These are phyloP conservation scores for Echinometra lucunter DNA, from an alignment of 53 echinoderm and acorn worm species.

Conservation along the genomic window DNA sequence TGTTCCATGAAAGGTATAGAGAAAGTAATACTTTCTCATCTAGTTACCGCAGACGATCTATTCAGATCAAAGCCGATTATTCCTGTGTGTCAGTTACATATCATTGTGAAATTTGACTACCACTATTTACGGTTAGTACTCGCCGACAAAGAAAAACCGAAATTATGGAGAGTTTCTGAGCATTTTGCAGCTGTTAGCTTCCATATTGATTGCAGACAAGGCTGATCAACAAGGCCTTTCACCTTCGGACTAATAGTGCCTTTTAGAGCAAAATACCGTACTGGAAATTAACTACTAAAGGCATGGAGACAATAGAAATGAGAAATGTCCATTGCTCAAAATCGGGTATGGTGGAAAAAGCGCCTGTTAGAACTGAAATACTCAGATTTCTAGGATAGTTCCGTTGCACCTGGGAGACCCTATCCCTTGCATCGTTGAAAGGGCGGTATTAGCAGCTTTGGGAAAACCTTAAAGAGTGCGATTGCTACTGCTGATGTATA, in stretches of 20 bases:
- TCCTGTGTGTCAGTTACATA: constrained; percentile 5
- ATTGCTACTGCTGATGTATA: not conserved
- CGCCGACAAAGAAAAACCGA: not conserved
- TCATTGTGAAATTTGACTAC: not conserved
- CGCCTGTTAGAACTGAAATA: not conserved
- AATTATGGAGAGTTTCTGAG: not conserved
- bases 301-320: no score
- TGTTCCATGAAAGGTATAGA: not conserved
- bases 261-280: no score
- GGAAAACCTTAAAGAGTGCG: not conserved
- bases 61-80: not conserved
- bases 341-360: not conserved
- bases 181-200: no score
- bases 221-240: no score
- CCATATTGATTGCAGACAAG: no score
- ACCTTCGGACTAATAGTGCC: no score
- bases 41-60: not conserved
- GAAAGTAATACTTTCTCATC: not conserved
- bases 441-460: not conserved
- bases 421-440: not conserved
- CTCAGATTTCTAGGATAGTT: not conserved
- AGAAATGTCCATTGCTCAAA: not conserved
- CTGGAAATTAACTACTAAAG: no score
- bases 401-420: not conserved
- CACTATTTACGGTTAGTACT: not conserved